Evolutionary conservation across 2,797 vertebrate genomes (phyloP).

Genomic region (Pagetopsis macropterus): DNA sequence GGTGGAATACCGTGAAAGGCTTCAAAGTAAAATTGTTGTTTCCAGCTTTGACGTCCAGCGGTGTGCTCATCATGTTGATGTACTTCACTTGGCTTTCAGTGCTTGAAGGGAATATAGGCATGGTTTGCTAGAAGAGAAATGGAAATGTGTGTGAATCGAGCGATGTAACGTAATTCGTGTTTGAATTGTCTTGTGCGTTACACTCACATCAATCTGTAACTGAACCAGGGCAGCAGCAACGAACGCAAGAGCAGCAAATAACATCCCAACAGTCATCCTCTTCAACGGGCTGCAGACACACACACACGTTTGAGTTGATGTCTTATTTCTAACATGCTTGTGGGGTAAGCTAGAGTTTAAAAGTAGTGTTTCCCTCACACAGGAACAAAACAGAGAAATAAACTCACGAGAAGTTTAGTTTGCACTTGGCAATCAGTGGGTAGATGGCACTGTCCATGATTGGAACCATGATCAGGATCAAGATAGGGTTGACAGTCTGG

Average conservation of each 20-base stretch:
- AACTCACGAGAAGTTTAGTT: slow-evolving; percentile 92
- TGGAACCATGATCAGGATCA: slow-evolving; percentile 92
- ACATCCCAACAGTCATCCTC: slow-evolving; percentile 95
- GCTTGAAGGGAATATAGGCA: slow-evolving; percentile 85
- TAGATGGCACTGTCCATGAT: slow-evolving; percentile 87
- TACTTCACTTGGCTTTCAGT: slow-evolving; percentile 83
- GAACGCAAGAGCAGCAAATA: slow-evolving; percentile 92
- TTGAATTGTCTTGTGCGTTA: not conserved
- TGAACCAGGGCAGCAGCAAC: slow-evolving; percentile 90
- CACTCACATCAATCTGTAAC: slow-evolving; percentile 93
- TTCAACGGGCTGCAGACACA: slow-evolving; percentile 85
- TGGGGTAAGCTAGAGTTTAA: no score
- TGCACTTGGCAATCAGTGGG: slow-evolving; percentile 91
- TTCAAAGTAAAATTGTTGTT: accelerated
- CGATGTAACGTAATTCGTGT: not conserved
- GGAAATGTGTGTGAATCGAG: not conserved
- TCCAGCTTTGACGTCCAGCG: slow-evolving; percentile 24
- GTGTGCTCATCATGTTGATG: slow-evolving; percentile 78
- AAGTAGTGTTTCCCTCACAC: no score
- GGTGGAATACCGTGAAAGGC: slow-evolving; percentile 57
- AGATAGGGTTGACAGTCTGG: slow-evolving; percentile 92
- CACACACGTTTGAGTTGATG: no score
- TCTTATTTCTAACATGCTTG: no score
- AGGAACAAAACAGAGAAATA: not conserved
- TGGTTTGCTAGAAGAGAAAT: slow-evolving; percentile 79